phyloP scores from a whole-genome alignment of 2,797 vertebrate genomes.

The Oryzias sinensis region DNA sequence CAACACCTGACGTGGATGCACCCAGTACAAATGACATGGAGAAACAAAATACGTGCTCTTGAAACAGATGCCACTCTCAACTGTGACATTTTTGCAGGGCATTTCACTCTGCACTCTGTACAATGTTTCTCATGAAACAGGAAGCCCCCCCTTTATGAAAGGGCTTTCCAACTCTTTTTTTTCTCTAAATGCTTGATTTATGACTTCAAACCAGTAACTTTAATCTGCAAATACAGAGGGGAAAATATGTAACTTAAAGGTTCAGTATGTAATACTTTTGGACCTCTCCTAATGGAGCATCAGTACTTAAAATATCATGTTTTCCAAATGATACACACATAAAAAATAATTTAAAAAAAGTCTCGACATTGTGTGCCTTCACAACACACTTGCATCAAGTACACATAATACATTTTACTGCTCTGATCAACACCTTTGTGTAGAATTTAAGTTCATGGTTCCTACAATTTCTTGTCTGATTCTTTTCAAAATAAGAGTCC shows the following conservation, averaged over 20 bases:
- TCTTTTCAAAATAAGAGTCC: conserved; percentile 52
- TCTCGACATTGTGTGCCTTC: conserved; percentile 61
- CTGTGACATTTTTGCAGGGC: conserved; percentile 56
- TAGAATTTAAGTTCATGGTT: conserved; percentile 47
- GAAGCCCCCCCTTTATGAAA: conserved; percentile 28
- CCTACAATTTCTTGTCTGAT: conserved; percentile 45
- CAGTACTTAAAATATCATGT: conserved; percentile 35
- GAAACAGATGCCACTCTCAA: conserved; percentile 59
- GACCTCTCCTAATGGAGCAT: conserved; percentile 30
- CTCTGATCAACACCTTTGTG: conserved; percentile 49
- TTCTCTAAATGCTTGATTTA: conserved; percentile 18
- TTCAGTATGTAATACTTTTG: conserved; percentile 26
- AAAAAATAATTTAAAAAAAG: conserved; percentile 29
- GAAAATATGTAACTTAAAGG: conserved; percentile 33
- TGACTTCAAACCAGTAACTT: conserved; percentile 19
- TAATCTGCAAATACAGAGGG: conserved; percentile 3
- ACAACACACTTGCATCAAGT: conserved; percentile 60
- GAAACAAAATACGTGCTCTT: conserved; percentile 76
- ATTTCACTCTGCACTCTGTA: conserved; percentile 44
- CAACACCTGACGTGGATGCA: conserved; percentile 62
- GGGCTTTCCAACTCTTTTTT: conserved; percentile 36
- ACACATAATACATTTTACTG: conserved; percentile 51
- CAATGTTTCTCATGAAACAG: conserved; percentile 55
- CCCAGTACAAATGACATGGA: conserved; percentile 71
- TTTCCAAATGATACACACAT: conserved; percentile 19